Evolutionary conservation across 2,797 vertebrate species (phyloP).

Genomic region (Molossus molossus): DNA sequence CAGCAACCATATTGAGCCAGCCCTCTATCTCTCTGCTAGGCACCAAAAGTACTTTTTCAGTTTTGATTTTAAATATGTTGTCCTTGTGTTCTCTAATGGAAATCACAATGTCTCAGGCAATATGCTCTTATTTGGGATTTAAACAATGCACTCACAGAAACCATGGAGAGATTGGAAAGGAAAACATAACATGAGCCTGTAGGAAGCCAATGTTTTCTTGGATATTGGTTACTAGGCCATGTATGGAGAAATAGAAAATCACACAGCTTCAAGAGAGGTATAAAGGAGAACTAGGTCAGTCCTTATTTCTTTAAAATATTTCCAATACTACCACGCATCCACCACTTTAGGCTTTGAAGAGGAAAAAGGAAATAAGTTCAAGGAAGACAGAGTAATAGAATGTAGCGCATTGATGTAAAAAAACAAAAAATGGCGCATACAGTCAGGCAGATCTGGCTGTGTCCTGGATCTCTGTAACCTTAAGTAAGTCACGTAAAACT

Average conservation of each 20-base stretch:
- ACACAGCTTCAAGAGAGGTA: background rate
- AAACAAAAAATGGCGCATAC: background rate
- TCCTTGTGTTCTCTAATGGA: conserved; percentile 48
- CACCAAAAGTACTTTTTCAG: conserved; percentile 9
- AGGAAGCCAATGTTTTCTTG: conserved; percentile 37
- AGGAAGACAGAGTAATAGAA: background rate
- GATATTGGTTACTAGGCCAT: background rate
- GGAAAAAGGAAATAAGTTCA: background rate
- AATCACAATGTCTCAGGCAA: conserved; percentile 1
- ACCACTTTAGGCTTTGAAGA: conserved; percentile 43
- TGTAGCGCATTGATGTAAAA: background rate
- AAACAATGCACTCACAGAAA: conserved; percentile 20
- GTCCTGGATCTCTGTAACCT: background rate
- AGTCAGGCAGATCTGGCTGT: background rate
- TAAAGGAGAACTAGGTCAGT: background rate
- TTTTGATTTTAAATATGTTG: conserved; percentile 60
- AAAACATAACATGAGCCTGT: background rate
- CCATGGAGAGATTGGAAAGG: background rate
- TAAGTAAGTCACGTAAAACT: background rate
- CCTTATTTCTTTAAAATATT: conserved; percentile 46
- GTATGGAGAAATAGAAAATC: conserved; percentile 15
- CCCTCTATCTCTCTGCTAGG: background rate
- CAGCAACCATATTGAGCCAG: conserved; percentile 6
- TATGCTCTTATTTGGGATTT: conserved; percentile 56
- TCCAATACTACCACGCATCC: background rate